Evolutionary conservation across 2,113 vertebrate genomes (phyloP).

Genomic region (Myotis davidii): DNA sequence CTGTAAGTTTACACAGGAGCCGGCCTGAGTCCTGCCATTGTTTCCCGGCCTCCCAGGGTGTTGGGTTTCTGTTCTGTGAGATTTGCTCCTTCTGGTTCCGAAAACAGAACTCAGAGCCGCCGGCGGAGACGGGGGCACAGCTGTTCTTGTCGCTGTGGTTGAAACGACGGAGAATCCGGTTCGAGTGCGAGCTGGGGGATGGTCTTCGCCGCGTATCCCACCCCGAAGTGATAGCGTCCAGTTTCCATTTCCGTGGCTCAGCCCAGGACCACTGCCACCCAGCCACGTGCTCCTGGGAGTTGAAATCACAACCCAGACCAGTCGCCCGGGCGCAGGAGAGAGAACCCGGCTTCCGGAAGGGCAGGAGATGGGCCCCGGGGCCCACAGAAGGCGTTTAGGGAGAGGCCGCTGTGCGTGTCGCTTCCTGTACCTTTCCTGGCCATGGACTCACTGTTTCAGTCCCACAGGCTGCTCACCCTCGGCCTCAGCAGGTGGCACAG

Average conservation of each 20-base stretch:
- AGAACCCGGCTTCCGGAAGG: not conserved
- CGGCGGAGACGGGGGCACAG: not conserved
- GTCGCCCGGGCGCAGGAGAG: not conserved
- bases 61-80: conserved; percentile 59
- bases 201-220: not conserved
- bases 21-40: conserved; percentile 51
- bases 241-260: not conserved
- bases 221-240: conserved; percentile 22
- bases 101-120: conserved; percentile 49
- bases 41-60: conserved; percentile 67
- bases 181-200: not conserved
- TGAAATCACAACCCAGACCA: not conserved
- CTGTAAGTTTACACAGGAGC: conserved; percentile 79
- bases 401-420: not conserved
- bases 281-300: not conserved
- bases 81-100: conserved; percentile 68
- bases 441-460: not conserved
- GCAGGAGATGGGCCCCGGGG: not conserved
- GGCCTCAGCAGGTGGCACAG: not conserved
- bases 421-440: conserved; percentile 37
- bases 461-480: not conserved
- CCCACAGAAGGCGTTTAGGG: conserved; percentile 21
- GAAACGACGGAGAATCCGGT: not conserved
- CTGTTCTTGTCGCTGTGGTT: not conserved
- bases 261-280: not conserved